Base-by-base conservation (phyloP, 2,797 vertebrate genomes). In the Microcaecilia unicolor region DNA sequence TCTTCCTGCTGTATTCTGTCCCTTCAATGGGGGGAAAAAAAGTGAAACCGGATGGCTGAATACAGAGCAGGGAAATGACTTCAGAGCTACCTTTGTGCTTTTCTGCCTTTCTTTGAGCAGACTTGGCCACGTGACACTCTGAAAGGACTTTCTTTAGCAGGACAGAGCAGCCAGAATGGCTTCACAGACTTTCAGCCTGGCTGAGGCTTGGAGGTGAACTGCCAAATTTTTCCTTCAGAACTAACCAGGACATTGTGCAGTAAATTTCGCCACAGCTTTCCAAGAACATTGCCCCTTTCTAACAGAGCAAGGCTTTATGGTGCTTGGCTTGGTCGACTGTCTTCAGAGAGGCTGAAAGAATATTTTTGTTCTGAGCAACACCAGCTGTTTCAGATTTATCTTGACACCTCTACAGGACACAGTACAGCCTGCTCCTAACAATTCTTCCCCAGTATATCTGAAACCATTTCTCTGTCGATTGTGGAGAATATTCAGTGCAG, bases 1-100 rank as follows among this genome's bases (percentile, higher is more conserved):
- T 76, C 80, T 92, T 91, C 92, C 92, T 90, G 91, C 85, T 68
- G 78, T 83, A 86, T 86, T 89, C 84, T 83, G 80, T 64, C 70
- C 59, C 75, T 83, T 94, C 88, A 91, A 84, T 81, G 78, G 79
- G 79, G 72, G 72, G n/a, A n/a, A n/a, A n/a, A 79, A 72, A 78
- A 65, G 80, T 39, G 59, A 76, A 84, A 86, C 87, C 84, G 85
- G 84, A 88, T 84, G 83, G 85, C 81, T 84, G 69, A 81, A 76
- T 76, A 70, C 69, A 80, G 82, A 65, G 55, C 45, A 50, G 85
- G 86, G 85, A 90, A 87, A 84, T 83, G 79, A 84, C 84, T 88
- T 86, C 80, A 70, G 81, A 84, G 78, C 67, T 72, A 82, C 78
- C 74, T 86, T 84, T 87, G 83, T 85, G 58, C 45, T 19, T 20